Conservation (phyloP, 2,113 vertebrate species). For the Cyphomyrus plagiostoma region DNA sequence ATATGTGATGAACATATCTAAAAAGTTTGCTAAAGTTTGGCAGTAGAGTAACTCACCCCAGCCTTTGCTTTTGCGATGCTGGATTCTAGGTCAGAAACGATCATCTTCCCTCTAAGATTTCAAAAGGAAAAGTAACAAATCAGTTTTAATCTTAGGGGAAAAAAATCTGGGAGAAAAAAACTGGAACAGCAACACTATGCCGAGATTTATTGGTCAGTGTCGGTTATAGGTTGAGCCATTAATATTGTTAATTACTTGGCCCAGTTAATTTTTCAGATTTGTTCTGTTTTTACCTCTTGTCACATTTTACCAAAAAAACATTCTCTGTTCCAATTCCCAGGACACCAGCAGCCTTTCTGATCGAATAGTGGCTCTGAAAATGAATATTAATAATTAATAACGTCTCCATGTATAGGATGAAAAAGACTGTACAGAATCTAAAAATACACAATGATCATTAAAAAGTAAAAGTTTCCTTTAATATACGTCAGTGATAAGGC, state of each 20-base stretch:
- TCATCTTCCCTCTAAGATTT: slow-evolving; percentile 59
- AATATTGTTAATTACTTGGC: not conserved
- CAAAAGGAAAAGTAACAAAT: slow-evolving; percentile 15
- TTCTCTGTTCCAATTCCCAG: slow-evolving; percentile 59
- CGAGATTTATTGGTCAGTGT: not conserved
- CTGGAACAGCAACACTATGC: not conserved
- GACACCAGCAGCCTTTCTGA: slow-evolving; percentile 51
- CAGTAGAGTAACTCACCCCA: slow-evolving; percentile 36
- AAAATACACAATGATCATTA: not conserved
- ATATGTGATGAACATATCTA: not conserved
- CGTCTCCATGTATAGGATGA: not conserved
- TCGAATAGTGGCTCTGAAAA: slow-evolving; percentile 61
- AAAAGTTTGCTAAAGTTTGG: not conserved
- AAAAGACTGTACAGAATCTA: not conserved
- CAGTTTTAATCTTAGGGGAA: not conserved
- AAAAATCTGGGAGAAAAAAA: not conserved
- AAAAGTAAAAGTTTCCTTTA: not conserved
- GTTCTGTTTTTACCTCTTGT: slow-evolving; percentile 53
- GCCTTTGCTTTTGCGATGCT: slow-evolving; percentile 49
- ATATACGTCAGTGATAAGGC: not conserved
- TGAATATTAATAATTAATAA: not conserved
- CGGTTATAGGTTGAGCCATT: not conserved
- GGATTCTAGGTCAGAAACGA: slow-evolving; percentile 55
- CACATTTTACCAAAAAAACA: slow-evolving; percentile 56
- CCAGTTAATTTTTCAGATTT: not conserved